Conservation (phyloP, 2,888 invertebrate genomes). For the Andrena fulva region DNA sequence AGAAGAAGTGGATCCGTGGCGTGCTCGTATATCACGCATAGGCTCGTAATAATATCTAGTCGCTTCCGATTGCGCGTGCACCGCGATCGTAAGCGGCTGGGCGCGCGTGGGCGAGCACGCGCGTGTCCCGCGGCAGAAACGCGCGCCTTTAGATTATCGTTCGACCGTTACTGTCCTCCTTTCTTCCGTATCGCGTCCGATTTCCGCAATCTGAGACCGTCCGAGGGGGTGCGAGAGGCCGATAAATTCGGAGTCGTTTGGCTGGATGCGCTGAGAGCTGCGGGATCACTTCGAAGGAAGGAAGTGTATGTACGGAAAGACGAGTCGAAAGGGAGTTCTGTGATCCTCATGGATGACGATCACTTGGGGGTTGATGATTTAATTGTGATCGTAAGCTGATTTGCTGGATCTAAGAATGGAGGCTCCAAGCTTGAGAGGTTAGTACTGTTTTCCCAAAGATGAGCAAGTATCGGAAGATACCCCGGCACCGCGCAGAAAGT, state of each 20-base stretch:
- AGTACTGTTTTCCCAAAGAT: not conserved
- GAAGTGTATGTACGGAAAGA: no score
- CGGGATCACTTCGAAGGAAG: not conserved
- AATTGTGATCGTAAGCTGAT: no score
- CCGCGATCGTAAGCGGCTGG: conserved; percentile 52
- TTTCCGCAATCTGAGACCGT: conserved; percentile 40
- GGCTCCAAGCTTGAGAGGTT: not conserved
- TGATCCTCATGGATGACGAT: no score
- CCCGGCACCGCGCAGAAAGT: not conserved
- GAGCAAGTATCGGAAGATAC: not conserved
- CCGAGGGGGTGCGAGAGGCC: not conserved
- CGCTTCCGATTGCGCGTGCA: conserved; percentile 65
- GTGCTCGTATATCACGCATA: conserved; percentile 63
- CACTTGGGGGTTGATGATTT: no score
- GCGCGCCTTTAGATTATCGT: conserved; percentile 6
- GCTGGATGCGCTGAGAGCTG: conserved; percentile 11
- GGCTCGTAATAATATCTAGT: conserved; percentile 71
- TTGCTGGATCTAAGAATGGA: no score
- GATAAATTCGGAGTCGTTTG: not conserved
- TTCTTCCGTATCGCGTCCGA: conserved; percentile 4
- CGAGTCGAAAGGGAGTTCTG: no score
- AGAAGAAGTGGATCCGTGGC: conserved; percentile 38
- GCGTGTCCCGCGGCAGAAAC: conserved; percentile 17
- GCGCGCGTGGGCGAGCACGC: conserved; percentile 25
- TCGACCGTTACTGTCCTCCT: conserved; percentile 1